Conservation (phyloP, 2,888 invertebrate species). For the Argyra leucocephala region DNA sequence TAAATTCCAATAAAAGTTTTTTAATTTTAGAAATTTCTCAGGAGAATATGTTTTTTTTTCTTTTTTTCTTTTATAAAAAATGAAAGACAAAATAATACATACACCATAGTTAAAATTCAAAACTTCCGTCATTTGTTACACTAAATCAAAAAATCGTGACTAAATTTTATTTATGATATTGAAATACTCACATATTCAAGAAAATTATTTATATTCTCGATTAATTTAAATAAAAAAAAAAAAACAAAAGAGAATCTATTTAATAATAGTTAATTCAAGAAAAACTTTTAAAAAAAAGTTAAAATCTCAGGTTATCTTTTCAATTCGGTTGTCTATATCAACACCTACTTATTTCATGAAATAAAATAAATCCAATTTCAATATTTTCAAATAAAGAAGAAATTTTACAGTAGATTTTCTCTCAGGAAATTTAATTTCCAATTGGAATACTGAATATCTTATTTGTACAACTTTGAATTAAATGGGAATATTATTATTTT, state of each 20-base stretch:
- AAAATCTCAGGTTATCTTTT: background rate
- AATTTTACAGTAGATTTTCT: too few species aligned
- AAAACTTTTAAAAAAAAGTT: background rate
- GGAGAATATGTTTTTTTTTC: too few species aligned
- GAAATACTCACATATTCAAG: background rate
- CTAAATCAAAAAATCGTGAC: background rate
- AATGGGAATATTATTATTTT: too few species aligned
- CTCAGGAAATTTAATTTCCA: too few species aligned
- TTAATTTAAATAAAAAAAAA: background rate
- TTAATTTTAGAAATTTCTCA: too few species aligned
- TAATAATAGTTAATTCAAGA: background rate
- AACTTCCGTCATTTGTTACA: background rate
- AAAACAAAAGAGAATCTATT: background rate
- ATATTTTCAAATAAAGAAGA: background rate
- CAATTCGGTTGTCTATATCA: background rate
- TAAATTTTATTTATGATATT: background rate
- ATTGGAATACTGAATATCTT: too few species aligned
- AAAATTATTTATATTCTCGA: background rate
- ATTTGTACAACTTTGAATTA: too few species aligned
- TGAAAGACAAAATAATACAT: too few species aligned
- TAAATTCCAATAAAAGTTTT: too few species aligned
- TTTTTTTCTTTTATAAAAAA: too few species aligned
- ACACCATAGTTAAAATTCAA: too few species aligned
- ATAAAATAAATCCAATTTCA: background rate
- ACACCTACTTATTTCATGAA: conserved; percentile 1